A percentile compares a stretch with the other conserved stretches of the same genome.
Evolutionary conservation across 2,797 vertebrate species (phyloP).

Genomic region (Fratercula arctica): DNA sequence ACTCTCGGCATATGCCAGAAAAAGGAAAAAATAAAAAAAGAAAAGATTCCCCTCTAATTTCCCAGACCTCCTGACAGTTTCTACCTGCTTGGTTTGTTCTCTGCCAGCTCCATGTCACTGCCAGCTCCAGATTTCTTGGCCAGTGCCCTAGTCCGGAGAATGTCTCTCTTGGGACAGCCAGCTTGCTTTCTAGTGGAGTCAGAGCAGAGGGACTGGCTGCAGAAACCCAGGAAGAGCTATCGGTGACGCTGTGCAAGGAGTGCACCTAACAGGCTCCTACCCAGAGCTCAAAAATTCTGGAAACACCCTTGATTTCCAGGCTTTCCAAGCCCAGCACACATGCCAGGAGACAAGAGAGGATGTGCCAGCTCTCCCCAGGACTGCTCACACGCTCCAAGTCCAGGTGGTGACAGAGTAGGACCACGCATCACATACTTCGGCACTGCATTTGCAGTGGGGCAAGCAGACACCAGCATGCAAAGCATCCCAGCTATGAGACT

Average conservation of each 20-base stretch:
- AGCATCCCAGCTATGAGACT: neutral
- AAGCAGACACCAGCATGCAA: neutral
- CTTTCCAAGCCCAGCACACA: neutral
- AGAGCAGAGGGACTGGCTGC: neutral
- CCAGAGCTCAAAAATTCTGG: neutral
- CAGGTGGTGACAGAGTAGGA: neutral
- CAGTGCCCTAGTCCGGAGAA: neutral
- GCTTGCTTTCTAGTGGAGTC: neutral
- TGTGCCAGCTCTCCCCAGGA: neutral
- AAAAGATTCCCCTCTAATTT: neutral
- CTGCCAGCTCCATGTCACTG: neutral
- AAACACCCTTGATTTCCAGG: neutral
- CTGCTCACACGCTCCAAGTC: rapidly evolving
- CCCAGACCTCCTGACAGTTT: neutral
- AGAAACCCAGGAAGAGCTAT: neutral
- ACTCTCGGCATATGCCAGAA: neutral
- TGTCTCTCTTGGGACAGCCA: neutral
- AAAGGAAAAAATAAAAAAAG: neutral
- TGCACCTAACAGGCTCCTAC: neutral
- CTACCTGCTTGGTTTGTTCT: conserved; percentile 1
- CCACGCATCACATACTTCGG: rapidly evolving
- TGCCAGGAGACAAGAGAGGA: neutral
- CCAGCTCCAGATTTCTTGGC: conserved; percentile 23
- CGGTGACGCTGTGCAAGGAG: neutral
- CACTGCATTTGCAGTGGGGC: neutral